phyloP scores from a whole-genome alignment of 2,113 vertebrate species.

The Stictonetta naevosa region DNA sequence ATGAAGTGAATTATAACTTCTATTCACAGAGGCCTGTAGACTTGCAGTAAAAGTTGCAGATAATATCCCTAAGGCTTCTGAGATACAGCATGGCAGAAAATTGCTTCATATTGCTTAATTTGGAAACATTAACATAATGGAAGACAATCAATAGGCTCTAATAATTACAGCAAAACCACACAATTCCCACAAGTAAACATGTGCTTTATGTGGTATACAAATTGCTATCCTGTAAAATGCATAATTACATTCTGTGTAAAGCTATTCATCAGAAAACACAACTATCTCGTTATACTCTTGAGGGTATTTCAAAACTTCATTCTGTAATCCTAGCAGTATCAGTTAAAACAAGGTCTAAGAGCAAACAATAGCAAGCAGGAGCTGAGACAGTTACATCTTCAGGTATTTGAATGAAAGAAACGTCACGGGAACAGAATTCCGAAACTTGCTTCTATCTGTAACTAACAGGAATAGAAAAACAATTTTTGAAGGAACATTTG shows the following conservation, averaged over 20 bases:
- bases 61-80: conserved; percentile 46
- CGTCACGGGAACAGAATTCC: not conserved
- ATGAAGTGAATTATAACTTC: conserved; percentile 41
- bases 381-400: not conserved
- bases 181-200: conserved; percentile 71
- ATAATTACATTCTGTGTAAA: conserved; percentile 64
- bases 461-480: not conserved
- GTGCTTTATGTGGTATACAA: conserved; percentile 63
- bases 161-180: conserved; percentile 73
- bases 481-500: not conserved
- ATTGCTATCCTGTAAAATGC: conserved; percentile 66
- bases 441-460: not conserved
- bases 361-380: not conserved
- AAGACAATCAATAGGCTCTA: conserved; percentile 72
- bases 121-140: conserved; percentile 72
- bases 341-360: conserved; percentile 21
- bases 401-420: not conserved
- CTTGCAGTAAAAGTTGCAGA: conserved; percentile 31
- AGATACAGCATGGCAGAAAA: conserved; percentile 60
- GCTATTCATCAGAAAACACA: conserved; percentile 68
- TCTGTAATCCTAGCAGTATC: not conserved
- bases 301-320: conserved; percentile 57
- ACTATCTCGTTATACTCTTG: conserved; percentile 55
- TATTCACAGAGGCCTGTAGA: conserved; percentile 38
- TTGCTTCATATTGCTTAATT: conserved; percentile 69